Evolutionary conservation across 2,888 invertebrate genomes (phyloP), one percentile per base, ranked within the genome.

Genomic region (Tuta absoluta): DNA sequence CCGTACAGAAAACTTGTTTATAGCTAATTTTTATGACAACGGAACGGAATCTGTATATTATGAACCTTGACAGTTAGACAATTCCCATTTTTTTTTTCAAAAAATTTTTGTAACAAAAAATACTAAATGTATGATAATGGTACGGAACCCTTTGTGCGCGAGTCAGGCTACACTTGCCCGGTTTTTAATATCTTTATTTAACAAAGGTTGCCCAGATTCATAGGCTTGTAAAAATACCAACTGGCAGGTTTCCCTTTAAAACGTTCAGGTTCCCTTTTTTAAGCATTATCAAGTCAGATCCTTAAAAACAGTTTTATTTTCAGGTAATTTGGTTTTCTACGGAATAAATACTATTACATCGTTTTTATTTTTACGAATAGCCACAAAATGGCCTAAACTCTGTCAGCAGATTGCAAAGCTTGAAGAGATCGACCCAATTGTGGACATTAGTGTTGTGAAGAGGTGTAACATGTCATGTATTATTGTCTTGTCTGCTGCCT

Each of bases 371-470:
- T 64, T 81, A 0, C 78, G 79, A 0, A 76, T 86, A 3, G 85
- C 86, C 7, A 78, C 48, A 62, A 77, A 79, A 68, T 87, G 87
- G 88, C 85, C 86, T 0, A 73, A 71, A 12, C 69, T 87, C 1
- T 75, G 80, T 48, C 70, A 71, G 45, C 72, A 76, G 1, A 85
- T 87, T 17, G 71, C 81, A 0, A 75, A 68, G 21, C 76, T 77
- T 0, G 86, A 88, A 65, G 73, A 77, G 0, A 67, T 71, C 0
- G 80, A 86, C 53, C 85, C 84, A 0, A 79, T 78, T 33, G 71
- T 69, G 7, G 85, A 86, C 61, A 57, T 48, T 0, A 69, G 68
- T 0, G 66, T 88, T 14, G 67, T 69, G 1, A 76, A 58, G n/a
- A 82, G 77, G 56, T 85, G 83, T 66, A 81, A 81, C 62, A 24